Percentiles rank a stretch among this genome's conserved stretches.
Evolutionary conservation across 1,140 invertebrate species (phyloP).

Genomic region (Calliphora vicina): DNA sequence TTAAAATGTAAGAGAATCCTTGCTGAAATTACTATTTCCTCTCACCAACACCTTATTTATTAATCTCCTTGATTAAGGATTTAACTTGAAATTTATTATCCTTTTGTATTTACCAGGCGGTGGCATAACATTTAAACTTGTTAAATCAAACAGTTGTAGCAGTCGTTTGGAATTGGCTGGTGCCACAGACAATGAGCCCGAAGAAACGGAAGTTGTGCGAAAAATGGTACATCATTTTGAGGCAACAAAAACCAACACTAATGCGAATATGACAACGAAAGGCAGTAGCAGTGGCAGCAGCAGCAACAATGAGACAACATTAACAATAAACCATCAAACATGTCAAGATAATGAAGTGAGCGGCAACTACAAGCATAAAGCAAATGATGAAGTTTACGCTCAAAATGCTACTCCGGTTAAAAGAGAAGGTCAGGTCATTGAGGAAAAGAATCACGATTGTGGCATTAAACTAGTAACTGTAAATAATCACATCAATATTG

Average conservation of each 20-base stretch:
- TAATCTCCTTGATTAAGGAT: neutral
- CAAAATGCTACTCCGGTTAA: neutral
- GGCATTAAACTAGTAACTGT: constrained; percentile 53
- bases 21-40: neutral
- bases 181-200: constrained; percentile 64
- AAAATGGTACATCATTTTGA: constrained; percentile 59
- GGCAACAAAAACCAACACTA: neutral
- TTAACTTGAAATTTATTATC: neutral
- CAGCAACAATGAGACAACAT: neutral
- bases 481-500: constrained; percentile 62
- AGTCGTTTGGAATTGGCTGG: constrained; percentile 81
- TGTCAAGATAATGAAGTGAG: neutral
- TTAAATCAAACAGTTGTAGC: constrained; percentile 86
- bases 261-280: neutral
- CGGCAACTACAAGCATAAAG: neutral
- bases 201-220: constrained; percentile 55
- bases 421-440: neutral
- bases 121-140: constrained; percentile 76
- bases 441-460: constrained; percentile 9
- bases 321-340: constrained; percentile 20
- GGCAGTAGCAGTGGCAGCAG: too few relatives aligned
- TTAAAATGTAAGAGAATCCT: too few relatives aligned
- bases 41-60: neutral
- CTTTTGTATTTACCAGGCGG: constrained; percentile 50
- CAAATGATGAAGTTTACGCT: neutral